Conservation (phyloP, 2,888 invertebrate genomes). For the Epinotia demarniana region DNA sequence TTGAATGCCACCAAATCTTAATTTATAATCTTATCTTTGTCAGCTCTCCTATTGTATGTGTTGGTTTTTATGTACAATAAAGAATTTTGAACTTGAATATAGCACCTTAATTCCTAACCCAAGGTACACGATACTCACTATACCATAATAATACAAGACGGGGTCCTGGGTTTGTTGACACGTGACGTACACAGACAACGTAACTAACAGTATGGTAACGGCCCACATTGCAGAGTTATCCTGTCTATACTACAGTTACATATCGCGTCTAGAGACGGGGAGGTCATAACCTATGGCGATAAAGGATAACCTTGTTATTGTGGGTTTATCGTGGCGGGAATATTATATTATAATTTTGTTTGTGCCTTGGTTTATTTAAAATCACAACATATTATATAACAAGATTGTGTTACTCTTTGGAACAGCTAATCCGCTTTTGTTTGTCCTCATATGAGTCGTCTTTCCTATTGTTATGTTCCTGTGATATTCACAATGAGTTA, state of each 20-base stretch:
- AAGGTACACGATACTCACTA: conserved; percentile 65
- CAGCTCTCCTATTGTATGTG: too few species aligned
- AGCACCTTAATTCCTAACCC: neutral
- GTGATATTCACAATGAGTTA: too few species aligned
- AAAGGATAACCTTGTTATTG: conserved; percentile 65
- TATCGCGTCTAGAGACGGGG: conserved; percentile 4
- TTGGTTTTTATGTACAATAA: too few species aligned
- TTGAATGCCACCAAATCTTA: too few species aligned
- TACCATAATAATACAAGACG: conserved; percentile 73
- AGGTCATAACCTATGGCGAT: conserved; percentile 64
- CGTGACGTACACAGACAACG: conserved; percentile 49
- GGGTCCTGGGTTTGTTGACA: conserved; percentile 62
- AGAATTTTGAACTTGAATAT: too few species aligned
- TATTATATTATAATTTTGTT: neutral
- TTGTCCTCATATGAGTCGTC: neutral
- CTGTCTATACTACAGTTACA: conserved; percentile 12
- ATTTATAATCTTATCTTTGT: too few species aligned
- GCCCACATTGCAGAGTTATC: conserved; percentile 58
- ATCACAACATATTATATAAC: neutral
- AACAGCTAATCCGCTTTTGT: neutral
- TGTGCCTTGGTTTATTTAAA: neutral
- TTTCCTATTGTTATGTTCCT: neutral
- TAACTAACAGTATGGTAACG: conserved; percentile 55
- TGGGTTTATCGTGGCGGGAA: conserved; percentile 5
- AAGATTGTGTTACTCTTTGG: neutral